Evolutionary conservation across 2,888 invertebrate genomes (phyloP).

Genomic region (Hirtodrosophila cameraria): DNA sequence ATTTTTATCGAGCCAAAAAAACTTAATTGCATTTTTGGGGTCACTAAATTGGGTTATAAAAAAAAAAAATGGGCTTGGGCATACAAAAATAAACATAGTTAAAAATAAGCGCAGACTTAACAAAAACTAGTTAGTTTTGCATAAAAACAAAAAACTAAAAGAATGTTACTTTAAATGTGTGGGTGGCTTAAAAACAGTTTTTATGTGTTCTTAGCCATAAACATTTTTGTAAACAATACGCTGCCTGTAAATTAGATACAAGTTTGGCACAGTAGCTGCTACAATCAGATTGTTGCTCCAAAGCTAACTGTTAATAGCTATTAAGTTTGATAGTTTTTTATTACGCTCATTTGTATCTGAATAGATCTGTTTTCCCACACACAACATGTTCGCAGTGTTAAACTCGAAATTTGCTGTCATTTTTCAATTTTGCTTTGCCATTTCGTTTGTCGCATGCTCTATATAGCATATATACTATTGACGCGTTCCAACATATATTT

Average conservation of each 20-base stretch:
- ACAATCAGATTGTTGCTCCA: constrained; percentile 24
- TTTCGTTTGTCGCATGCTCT: constrained; percentile 48
- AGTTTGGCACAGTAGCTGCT: constrained; percentile 36
- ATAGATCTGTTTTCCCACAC: constrained; percentile 57
- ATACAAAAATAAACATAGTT: constrained; percentile 24
- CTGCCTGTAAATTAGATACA: constrained; percentile 20
- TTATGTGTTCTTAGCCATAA: constrained; percentile 28
- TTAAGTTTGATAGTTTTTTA: constrained; percentile 16
- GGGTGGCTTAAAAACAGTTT: constrained; percentile 25
- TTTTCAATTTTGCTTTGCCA: constrained; percentile 59
- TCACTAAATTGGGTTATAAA: constrained; percentile 70
- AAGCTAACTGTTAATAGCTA: constrained; percentile 24
- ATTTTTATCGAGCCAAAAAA: constrained; percentile 71
- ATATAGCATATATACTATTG: constrained; percentile 49
- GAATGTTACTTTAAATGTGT: constrained; percentile 7
- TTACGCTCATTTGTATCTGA: constrained; percentile 31
- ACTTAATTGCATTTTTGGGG: constrained; percentile 78
- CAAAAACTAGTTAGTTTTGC: constrained; percentile 18
- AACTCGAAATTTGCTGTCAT: constrained; percentile 38
- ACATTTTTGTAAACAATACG: constrained; percentile 44
- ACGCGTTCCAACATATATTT: constrained; percentile 57
- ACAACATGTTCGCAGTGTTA: constrained; percentile 24
- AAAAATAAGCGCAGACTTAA: constrained; percentile 16
- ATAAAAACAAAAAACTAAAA: too few relatives aligned
- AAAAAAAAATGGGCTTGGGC: constrained; percentile 55